Evolutionary conservation across 1,140 invertebrate species (phyloP).

Genomic region (Thaumatotibia leucotreta): DNA sequence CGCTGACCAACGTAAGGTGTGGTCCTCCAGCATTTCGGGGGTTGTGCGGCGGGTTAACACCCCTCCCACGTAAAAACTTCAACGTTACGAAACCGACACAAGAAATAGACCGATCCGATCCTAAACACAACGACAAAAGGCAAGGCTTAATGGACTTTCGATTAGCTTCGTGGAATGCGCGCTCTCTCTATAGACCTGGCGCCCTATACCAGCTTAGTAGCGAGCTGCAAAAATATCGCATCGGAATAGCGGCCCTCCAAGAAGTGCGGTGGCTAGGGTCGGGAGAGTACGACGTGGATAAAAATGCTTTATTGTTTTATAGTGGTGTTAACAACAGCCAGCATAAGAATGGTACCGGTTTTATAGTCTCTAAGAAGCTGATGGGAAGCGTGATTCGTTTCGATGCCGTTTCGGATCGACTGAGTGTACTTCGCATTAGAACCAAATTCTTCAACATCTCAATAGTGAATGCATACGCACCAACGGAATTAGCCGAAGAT

Average conservation of each 20-base stretch:
- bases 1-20: background rate
- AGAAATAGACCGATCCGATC: constrained; percentile 1
- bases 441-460: constrained; percentile 21
- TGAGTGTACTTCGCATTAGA: constrained; percentile 20
- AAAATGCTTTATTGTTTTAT: constrained; percentile 20
- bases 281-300: constrained; percentile 26
- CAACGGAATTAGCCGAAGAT: constrained; percentile 18
- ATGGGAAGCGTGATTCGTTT: constrained; percentile 13
- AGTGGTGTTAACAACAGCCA: constrained; percentile 17
- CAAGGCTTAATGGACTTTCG: constrained; percentile 19
- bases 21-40: background rate
- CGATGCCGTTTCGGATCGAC: too few species aligned
- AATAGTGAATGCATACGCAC: constrained; percentile 28
- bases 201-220: constrained; percentile 20
- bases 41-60: background rate
- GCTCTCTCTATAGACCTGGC: constrained; percentile 20
- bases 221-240: constrained; percentile 18
- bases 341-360: constrained; percentile 21
- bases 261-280: constrained; percentile 25
- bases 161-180: constrained; percentile 29
- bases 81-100: background rate
- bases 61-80: background rate
- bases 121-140: constrained; percentile 17
- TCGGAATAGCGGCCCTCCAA: constrained; percentile 23
- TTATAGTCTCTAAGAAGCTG: constrained; percentile 16